Percentiles rank a stretch among this genome's conserved stretches.
Conservation (phyloP, 2,888 invertebrate genomes). For the Drosophila mulleri region DNA sequence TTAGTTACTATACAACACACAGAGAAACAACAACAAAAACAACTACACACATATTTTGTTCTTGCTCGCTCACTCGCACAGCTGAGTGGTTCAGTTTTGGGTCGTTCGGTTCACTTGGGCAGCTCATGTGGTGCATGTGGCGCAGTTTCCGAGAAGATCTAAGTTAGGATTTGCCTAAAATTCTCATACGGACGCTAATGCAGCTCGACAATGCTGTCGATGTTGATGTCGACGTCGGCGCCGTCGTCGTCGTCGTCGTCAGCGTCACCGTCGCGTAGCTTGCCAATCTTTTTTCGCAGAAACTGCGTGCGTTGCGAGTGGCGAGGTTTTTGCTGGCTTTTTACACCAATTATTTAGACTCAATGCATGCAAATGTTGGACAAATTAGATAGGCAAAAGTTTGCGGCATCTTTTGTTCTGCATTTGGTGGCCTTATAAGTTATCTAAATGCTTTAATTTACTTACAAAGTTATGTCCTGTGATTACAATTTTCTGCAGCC, state of each 20-base stretch:
- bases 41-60: slow-evolving; percentile 43
- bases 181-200: slow-evolving; percentile 26
- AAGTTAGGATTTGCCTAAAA: slow-evolving; percentile 47
- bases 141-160: slow-evolving; percentile 10
- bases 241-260: slow-evolving; percentile 40
- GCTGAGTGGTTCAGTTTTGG: slow-evolving; percentile 33
- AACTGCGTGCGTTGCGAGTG: slow-evolving; percentile 51
- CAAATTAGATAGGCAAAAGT: slow-evolving; percentile 47
- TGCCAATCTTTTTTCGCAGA: slow-evolving; percentile 53
- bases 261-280: slow-evolving; percentile 40
- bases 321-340: slow-evolving; percentile 49
- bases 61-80: slow-evolving; percentile 49
- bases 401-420: slow-evolving; percentile 38
- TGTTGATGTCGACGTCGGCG: slow-evolving; percentile 33
- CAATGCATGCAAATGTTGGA: slow-evolving; percentile 38
- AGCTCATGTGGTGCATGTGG: slow-evolving; percentile 42
- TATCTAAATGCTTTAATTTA: slow-evolving; percentile 57
- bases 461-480: slow-evolving; percentile 82
- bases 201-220: slow-evolving; percentile 17
- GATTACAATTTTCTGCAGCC: slow-evolving; percentile 71
- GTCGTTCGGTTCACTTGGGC: slow-evolving; percentile 48
- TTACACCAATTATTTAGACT: slow-evolving; percentile 22
- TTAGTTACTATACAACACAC: slow-evolving; percentile 23
- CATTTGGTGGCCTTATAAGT: slow-evolving; percentile 12
- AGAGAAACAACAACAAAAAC: slow-evolving; percentile 31